phyloP scores from a whole-genome alignment of 2,113 vertebrate genomes.

The Fukomys damarensis region DNA sequence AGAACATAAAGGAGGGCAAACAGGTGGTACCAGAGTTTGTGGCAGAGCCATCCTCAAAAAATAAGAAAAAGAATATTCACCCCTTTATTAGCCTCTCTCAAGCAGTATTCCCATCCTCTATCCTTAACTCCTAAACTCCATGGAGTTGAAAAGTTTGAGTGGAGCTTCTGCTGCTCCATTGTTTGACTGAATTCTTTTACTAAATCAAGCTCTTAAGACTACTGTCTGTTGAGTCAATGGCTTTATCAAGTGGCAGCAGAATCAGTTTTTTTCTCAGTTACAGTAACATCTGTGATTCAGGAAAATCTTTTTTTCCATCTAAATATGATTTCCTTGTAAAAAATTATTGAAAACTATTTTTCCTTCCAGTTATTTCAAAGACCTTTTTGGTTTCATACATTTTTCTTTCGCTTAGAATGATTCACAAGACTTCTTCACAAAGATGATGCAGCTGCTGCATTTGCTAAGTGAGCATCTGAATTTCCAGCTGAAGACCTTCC shows the following conservation, averaged over 20 bases:
- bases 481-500: conserved; percentile 41
- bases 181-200: not conserved
- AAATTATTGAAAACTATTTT: conserved; percentile 47
- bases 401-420: conserved; percentile 43
- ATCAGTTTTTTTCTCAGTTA: not conserved
- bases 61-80: not conserved
- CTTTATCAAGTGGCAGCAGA: not conserved
- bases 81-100: not conserved
- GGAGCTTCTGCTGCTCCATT: not conserved
- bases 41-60: not conserved
- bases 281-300: not conserved
- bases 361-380: conserved; percentile 10
- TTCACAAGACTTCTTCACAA: conserved; percentile 34
- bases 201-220: not conserved
- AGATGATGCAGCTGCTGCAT: conserved; percentile 34
- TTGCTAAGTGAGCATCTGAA: conserved; percentile 19
- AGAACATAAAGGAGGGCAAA: not conserved
- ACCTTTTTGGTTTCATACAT: conserved; percentile 30
- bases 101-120: not conserved
- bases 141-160: not conserved
- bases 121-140: not conserved
- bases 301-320: not conserved
- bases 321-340: conserved; percentile 33
- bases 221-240: not conserved
- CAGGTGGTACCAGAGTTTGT: not conserved